phyloP scores from a whole-genome alignment of 2,113 vertebrate species.

The Ophiodon elongatus region DNA sequence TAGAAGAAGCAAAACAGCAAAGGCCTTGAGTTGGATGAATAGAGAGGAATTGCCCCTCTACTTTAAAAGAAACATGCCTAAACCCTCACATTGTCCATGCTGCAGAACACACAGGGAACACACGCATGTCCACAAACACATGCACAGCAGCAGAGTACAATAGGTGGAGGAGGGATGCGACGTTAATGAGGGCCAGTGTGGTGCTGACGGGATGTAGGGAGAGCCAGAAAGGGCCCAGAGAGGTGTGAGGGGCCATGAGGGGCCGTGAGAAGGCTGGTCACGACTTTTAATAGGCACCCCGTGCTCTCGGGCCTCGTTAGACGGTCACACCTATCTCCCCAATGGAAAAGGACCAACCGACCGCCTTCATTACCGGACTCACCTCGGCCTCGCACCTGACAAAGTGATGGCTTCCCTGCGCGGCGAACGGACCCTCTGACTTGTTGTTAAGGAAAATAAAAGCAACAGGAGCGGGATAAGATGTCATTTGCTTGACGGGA shows the following conservation, averaged over 20 bases:
- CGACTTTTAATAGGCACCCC: constrained; percentile 82
- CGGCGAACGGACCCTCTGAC: constrained; percentile 45
- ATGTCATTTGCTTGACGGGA: constrained; percentile 64
- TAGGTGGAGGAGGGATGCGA: constrained; percentile 33
- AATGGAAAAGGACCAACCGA: constrained; percentile 69
- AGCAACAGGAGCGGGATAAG: constrained; percentile 51
- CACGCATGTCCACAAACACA: constrained; percentile 48
- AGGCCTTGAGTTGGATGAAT: constrained; percentile 17
- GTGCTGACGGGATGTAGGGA: constrained; percentile 64
- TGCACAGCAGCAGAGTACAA: constrained; percentile 5
- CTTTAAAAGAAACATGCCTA: constrained; percentile 16
- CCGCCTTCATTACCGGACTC: constrained; percentile 81
- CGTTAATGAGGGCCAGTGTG: constrained; percentile 79
- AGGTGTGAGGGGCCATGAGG: constrained; percentile 73
- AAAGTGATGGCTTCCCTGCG: constrained; percentile 75
- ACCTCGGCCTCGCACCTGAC: constrained; percentile 81
- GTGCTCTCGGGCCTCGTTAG: constrained; percentile 84
- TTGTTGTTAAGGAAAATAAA: constrained; percentile 78
- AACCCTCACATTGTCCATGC: not conserved
- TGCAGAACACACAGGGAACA: constrained; percentile 8
- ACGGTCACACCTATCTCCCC: constrained; percentile 86
- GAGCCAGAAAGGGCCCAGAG: constrained; percentile 66
- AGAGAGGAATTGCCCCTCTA: not conserved
- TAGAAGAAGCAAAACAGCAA: constrained; percentile 8
- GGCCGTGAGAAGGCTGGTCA: constrained; percentile 69